A percentile compares a stretch with the other conserved stretches of the same genome.
These are phyloP conservation scores for Steinernema scapterisci DNA, from an alignment of 2,888 invertebrate genomes.

Conservation along the genomic window DNA sequence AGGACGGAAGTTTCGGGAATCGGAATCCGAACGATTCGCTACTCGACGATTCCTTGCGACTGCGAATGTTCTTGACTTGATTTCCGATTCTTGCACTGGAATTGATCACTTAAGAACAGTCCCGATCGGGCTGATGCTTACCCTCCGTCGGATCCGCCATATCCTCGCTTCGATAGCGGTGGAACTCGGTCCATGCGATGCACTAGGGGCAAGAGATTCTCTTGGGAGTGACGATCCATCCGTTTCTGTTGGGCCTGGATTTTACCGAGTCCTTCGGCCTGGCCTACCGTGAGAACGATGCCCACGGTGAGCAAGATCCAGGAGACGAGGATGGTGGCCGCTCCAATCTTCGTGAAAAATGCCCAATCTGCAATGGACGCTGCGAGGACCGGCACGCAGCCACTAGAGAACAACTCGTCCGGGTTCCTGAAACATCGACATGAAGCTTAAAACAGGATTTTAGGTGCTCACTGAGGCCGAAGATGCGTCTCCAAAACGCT, in stretches of 20 bases:
- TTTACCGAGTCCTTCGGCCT: background rate
- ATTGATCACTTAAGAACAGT: background rate
- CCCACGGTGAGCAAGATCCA: background rate
- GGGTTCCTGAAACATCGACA: too few species aligned
- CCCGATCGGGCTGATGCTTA: background rate
- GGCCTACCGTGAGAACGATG: background rate
- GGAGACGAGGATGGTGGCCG: background rate
- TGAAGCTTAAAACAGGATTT: too few species aligned
- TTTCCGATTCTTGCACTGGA: background rate
- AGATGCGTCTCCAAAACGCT: background rate
- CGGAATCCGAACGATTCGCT: background rate
- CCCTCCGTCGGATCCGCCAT: background rate
- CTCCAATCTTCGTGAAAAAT: background rate
- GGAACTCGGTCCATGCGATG: background rate
- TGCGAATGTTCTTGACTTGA: background rate
- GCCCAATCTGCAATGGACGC: background rate
- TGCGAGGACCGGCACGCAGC: background rate
- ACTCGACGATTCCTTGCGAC: background rate
- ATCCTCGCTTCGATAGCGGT: background rate
- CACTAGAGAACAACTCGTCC: background rate
- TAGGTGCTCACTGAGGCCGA: background rate
- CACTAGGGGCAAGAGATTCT: background rate
- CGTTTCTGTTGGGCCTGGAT: background rate
- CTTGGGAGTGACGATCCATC: background rate
- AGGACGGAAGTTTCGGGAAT: background rate